Base-by-base conservation (phyloP, 2,888 invertebrate genomes). In the Melikaiella ostensackeni region DNA sequence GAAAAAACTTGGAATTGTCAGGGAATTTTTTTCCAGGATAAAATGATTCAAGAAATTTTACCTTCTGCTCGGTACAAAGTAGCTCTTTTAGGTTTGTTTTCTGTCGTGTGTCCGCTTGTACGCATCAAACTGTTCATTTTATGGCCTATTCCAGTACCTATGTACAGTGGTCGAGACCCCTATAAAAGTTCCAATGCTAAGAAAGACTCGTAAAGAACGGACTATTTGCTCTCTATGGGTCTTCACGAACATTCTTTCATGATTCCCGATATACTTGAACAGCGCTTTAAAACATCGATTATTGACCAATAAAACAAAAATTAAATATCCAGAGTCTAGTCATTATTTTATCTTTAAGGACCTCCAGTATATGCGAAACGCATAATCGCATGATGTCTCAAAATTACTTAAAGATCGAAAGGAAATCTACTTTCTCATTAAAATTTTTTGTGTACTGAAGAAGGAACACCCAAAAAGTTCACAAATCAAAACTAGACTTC, bases 121-220 rank as follows among this genome's bases (percentile, higher is more conserved):
- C 50, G 50, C 33, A 70, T 70, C 33, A 70, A 70, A 50, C 50
- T 30, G 30, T 70, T 70, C 50, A 50, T 70, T 70, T 70, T 46
- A 70, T 50, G 19, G 50, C 2, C 30, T 11, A 70, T 70, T 70
- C 33, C 21, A 70, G 50, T 70, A 50, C 50, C 50, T 70, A 30
- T 70, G 70, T 50, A 50, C 50, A 30, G 70, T 70, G 50, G 50
- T 30, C n/a, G 30, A 50, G 50, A 50, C 50, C 70, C 19, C 27
- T 30, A 70, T 70, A 70, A 70, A 70, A 70, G 50, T 70, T 70
- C 46, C 50, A 70, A 21, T 30, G 70, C n/a, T 27, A 33, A 46
- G n/a, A 50, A 50, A n/a, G n/a, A n/a, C 50, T 50, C 27, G 19
- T n/a, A 70, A 70, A 66, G 33, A 13, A 30, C 16, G n/a, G 30